Evolutionary conservation across 2,888 invertebrate genomes (phyloP), one percentile per base, ranked within the genome.

Genomic region (Drosophila pseudotakahashii): DNA sequence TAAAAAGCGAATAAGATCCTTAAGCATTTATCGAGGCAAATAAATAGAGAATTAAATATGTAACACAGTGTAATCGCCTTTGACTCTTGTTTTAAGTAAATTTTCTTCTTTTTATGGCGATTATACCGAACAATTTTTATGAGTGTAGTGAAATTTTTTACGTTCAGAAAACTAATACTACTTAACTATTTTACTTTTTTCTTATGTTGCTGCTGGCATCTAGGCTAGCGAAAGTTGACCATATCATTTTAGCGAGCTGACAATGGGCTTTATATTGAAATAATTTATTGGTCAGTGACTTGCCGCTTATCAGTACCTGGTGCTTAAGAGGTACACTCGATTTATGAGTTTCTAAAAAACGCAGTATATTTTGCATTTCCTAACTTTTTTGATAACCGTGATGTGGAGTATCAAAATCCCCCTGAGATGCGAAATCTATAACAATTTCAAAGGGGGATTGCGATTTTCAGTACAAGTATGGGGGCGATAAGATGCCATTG

Each of bases 331-430:
- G 30, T 32, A 32, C 11, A 32, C 6, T 16, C 14, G 16, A 47
- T 32, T 47, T 47, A 47, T 32, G 30, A 16, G 11, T 11, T 11
- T 11, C 16, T 16, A 11, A 7, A 11, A 14, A 1, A 10, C 32
- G 14, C 47, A 47, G 47, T 32, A 47, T 47, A 47, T 47, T 47
- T 47, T 47, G 47, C 47, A 47, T 32, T 32, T 47, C 47, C 47
- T 6, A 47, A 6, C 5, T 16, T 11, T 2, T 19, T 10, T 16
- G 45, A 45, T 45, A 30, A 5, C 45, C 0, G 10, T 4, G n/a
- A n/a, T 10, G n/a, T 30, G n/a, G 14, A 45, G 45, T 45, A 9
- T 9, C 14, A 5, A 9, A n/a, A 30, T 30, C 30, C 30, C 26
- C 45, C 30, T 14, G 32, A 47, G 47, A 32, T 32, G 32, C 32